Evolutionary conservation across 2,888 invertebrate genomes (phyloP), one percentile per base, ranked within the genome.

Genomic region (Drosophila austrosaltans): DNA sequence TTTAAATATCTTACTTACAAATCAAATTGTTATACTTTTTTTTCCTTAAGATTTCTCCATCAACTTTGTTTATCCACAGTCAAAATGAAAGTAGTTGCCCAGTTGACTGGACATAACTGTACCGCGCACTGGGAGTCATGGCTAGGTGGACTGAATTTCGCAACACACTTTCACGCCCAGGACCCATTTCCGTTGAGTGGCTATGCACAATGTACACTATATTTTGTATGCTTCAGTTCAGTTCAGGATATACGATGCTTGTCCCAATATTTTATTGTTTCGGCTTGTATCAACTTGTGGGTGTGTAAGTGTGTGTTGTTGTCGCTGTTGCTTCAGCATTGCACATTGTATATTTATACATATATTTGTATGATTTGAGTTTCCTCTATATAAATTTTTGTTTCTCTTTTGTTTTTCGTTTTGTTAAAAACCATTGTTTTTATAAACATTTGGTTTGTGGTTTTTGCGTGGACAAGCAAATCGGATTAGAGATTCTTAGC

Each of bases 301-400:
- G 3, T 56, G 10, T 54, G 5, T 30, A 1, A 76, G 73, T 67
- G 69, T 74, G 64, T 70, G 77, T 68, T 71, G 66, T 39, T 69
- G 66, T 56, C 28, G 28, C 28, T 48, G 61, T 28, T 68, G 53
- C 32, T 48, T 54, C 22, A 64, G 48, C 63, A 63, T 64, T 64
- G 48, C 10, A 48, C 22, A 48, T 48, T 48, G 48, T 48, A 25
- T 48, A 48, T 48, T 48, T 48, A 48, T 48, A 48, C 7, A 25
- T 48, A 25, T 25, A 25, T 48, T 48, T 58, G 58, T 40, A 40
- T 57, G 57, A 22, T 48, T 48, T 48, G 25, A 10, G 48, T 48
- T 10, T 48, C 10, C 48, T 48, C 48, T 48, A 48, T 48, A 48
- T 12, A 36, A 36, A 36, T 36, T 36, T 53, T 56, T 66, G 66